Percentiles rank a stretch among this genome's conserved stretches.
phyloP scores from a whole-genome alignment of 2,888 invertebrate species.

The Synergus laeviventris region DNA sequence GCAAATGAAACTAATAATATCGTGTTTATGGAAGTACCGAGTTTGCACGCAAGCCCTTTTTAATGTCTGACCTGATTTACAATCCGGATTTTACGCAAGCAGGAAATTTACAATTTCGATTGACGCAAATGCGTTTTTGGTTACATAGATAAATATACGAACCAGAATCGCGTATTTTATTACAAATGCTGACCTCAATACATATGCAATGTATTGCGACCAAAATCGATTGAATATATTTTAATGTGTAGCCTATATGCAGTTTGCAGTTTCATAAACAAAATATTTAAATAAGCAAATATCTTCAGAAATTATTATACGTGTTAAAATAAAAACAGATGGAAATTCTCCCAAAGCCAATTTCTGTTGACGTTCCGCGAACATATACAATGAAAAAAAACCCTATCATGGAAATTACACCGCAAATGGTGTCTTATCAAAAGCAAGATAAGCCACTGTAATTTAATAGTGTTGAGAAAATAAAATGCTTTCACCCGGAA shows the following conservation, averaged over 20 bases:
- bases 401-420: constrained; percentile 15
- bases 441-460: not conserved
- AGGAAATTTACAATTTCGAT: constrained; percentile 17
- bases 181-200: not conserved
- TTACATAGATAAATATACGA: constrained; percentile 5
- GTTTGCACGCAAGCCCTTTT: not conserved
- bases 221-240: too few relatives aligned
- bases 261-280: too few relatives aligned
- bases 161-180: constrained; percentile 5
- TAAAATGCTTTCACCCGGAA: constrained; percentile 2
- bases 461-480: constrained; percentile 3
- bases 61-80: not conserved
- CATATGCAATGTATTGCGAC: not conserved
- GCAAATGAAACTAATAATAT: constrained; percentile 1
- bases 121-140: constrained; percentile 5
- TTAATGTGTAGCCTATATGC: too few relatives aligned
- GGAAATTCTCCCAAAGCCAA: not conserved
- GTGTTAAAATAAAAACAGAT: not conserved
- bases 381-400: constrained; percentile 11
- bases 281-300: too few relatives aligned
- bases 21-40: not conserved
- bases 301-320: not conserved
- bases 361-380: not conserved
- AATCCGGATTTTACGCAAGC: not conserved
- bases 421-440: not conserved